A percentile compares a stretch with the other conserved stretches of the same genome.
phyloP scores from a whole-genome alignment of 2,888 invertebrate genomes.

The Sinodicranocentrus sp. region DNA sequence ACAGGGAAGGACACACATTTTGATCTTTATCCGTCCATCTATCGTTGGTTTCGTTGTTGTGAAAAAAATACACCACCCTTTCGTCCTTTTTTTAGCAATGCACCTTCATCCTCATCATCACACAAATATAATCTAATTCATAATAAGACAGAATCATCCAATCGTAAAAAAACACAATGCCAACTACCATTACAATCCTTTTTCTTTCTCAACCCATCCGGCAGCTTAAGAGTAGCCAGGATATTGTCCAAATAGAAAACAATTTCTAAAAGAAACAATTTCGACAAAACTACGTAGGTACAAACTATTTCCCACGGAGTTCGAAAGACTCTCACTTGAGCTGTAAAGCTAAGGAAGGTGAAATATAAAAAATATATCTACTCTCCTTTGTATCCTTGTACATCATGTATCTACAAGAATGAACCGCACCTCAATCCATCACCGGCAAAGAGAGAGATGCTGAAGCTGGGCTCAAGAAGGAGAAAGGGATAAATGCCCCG shows the following conservation, averaged over 20 bases:
- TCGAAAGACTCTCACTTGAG: background rate
- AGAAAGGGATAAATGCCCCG: constrained; percentile 48
- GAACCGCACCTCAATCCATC: constrained; percentile 67
- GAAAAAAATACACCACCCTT: constrained; percentile 46
- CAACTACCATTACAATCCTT: background rate
- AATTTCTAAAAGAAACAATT: constrained; percentile 46
- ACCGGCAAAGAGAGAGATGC: constrained; percentile 32
- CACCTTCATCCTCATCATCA: too few species aligned
- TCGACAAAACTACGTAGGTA: constrained; percentile 6
- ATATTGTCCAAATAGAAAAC: constrained; percentile 46
- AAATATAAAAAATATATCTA: constrained; percentile 4
- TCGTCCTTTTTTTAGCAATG: constrained; percentile 26
- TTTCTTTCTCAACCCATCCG: constrained; percentile 42
- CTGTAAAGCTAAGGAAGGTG: background rate
- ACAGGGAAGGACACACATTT: constrained; percentile 24
- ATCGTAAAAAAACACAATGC: constrained; percentile 37
- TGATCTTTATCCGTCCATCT: constrained; percentile 11
- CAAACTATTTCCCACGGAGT: constrained; percentile 42
- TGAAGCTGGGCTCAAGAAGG: constrained; percentile 46
- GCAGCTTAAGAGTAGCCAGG: background rate
- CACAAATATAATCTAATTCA: too few species aligned
- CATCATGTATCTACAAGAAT: constrained; percentile 55
- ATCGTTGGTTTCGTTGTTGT: too few species aligned
- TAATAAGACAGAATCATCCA: constrained; percentile 34
- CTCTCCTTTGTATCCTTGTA: constrained; percentile 24